These are phyloP conservation scores for Panthera leo DNA, from an alignment of 2,113 vertebrate genomes.

Conservation along the genomic window DNA sequence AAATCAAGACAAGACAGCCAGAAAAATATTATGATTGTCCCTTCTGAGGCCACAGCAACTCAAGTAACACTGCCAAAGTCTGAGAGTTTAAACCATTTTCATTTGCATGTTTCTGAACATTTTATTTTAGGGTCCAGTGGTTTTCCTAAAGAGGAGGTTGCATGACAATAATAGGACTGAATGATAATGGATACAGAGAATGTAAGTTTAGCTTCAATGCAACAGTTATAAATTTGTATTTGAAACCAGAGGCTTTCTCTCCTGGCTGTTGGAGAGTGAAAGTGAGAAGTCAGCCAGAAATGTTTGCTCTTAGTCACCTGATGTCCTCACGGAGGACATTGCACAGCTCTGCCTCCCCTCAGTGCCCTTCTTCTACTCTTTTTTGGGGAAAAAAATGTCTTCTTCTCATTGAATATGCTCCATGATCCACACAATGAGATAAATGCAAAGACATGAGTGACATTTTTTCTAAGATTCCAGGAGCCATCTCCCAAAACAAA, in stretches of 20 bases:
- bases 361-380: no score
- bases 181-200: constrained; percentile 51
- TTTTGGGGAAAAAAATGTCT: neutral
- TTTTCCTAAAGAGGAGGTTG: constrained; percentile 59
- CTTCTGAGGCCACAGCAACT: constrained; percentile 72
- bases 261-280: neutral
- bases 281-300: neutral
- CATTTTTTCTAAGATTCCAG: neutral
- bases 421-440: neutral
- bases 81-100: constrained; percentile 57
- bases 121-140: constrained; percentile 68
- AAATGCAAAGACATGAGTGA: neutral
- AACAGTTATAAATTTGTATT: constrained; percentile 25
- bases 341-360: neutral
- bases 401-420: neutral
- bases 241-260: constrained; percentile 26
- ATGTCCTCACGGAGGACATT: accelerated
- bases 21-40: constrained; percentile 80
- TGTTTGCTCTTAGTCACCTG: neutral
- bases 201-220: constrained; percentile 39
- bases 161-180: constrained; percentile 36
- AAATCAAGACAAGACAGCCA: constrained; percentile 78
- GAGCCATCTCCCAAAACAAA: neutral
- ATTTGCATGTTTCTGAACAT: constrained; percentile 64
- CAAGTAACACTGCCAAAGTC: constrained; percentile 55